Base-by-base conservation (phyloP, 2,113 vertebrate genomes). In the Pyxicephalus adspersus region DNA sequence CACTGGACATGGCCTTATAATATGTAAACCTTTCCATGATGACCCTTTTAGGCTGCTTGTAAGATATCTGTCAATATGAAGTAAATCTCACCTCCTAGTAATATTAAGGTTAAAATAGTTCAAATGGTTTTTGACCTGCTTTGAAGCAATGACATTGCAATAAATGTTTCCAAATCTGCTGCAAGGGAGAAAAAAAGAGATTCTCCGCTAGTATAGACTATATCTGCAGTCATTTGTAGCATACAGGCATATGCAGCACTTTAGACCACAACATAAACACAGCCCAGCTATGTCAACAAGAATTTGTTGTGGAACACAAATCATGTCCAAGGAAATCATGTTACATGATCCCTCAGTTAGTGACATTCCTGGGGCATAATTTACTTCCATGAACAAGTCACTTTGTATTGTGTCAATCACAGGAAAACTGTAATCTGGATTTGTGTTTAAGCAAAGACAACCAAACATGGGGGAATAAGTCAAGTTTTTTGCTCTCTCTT, bases 391-490 rank as follows among this genome's bases (percentile, higher is more conserved):
- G 45, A 66, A 50, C 22, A 77, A 26, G 63, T 74, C 77, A 70
- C 45, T 76, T 81, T 64, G 60, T 31, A 61, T 75, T 77, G 77
- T 80, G 70, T 55, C 67, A 29, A 11, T 74, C 58, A 34, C 68
- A 20, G 71, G 31, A 65, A 83, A 66, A 75, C n/a, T 64, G 74
- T 61, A 52, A 83, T 31, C n/a, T 68, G 17, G 63, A 16, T 22
- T 20, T 77, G 52, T 77, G 60, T 73, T 66, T 80, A 75, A 75
- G 74, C 55, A 73, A 81, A 45, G 61, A 17, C 28, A 77, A 45
- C 67, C 73, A 67, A 80, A 63, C 11, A 34, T 34, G 77, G 16
- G 68, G 66, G 60, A 65, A 83, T 83, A 58, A 51, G 61, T 79
- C 51, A 64, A 74, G 16, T 70, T 52, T 34, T 57, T 45, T 57